These are phyloP conservation scores for Eleginops maclovinus DNA, from an alignment of 2,113 vertebrate genomes.

Conservation along the genomic window DNA sequence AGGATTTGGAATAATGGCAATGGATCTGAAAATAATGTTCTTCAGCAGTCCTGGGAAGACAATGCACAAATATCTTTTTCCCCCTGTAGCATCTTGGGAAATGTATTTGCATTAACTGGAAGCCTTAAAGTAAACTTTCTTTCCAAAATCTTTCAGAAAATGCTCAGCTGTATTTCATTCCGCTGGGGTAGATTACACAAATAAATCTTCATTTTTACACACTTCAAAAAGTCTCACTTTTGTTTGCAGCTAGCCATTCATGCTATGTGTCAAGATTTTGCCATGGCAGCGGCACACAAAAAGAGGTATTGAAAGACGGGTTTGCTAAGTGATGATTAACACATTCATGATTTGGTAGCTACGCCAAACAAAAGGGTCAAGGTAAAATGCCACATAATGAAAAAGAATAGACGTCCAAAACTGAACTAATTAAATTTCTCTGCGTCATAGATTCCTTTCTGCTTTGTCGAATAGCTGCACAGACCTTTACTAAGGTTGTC, in stretches of 20 bases:
- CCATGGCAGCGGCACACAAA: too few species aligned
- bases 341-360: slow-evolving; percentile 25
- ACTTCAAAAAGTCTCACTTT: background rate
- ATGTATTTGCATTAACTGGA: background rate
- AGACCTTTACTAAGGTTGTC: slow-evolving; percentile 27
- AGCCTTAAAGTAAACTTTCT: background rate
- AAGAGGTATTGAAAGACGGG: background rate
- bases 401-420: slow-evolving; percentile 4
- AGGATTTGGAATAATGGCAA: too few species aligned
- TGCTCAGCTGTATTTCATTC: background rate
- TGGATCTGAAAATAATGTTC: background rate
- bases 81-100: background rate
- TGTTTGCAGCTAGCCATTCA: too few species aligned
- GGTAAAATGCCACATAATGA: background rate
- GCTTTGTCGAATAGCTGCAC: slow-evolving; percentile 21
- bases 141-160: background rate
- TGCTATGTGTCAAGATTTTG: background rate
- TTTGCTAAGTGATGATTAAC: slow-evolving; percentile 22
- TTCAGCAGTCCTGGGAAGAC: background rate
- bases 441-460: slow-evolving; percentile 23
- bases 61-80: background rate
- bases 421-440: slow-evolving; percentile 14
- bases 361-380: slow-evolving; percentile 25
- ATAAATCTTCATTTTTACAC: background rate
- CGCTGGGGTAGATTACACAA: background rate